These are phyloP conservation scores for Camelus bactrianus DNA, from an alignment of 2,113 vertebrate species.

Conservation along the genomic window DNA sequence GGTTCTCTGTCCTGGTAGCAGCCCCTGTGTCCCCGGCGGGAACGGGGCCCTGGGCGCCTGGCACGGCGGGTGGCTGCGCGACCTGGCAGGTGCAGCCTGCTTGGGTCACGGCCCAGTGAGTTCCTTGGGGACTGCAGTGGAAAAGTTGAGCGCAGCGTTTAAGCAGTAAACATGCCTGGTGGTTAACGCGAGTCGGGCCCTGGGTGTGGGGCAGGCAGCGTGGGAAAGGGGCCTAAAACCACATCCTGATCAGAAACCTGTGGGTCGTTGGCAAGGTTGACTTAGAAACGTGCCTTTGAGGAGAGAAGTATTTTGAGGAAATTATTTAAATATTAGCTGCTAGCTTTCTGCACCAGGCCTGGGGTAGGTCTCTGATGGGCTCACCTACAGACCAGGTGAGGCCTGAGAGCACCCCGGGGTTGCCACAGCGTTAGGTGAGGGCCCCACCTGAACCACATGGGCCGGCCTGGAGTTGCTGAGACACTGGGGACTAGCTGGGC, in stretches of 20 bases:
- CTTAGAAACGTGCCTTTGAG: background rate
- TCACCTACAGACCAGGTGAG: background rate
- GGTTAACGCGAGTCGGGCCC: background rate
- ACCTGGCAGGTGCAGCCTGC: background rate
- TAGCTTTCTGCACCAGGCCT: background rate
- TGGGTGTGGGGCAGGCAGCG: no score
- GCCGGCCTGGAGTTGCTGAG: background rate
- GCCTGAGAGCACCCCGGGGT: background rate
- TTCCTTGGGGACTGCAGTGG: background rate
- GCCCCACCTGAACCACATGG: background rate
- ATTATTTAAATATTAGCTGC: accelerated
- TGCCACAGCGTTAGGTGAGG: background rate
- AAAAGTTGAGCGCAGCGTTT: background rate
- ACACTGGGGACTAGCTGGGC: background rate
- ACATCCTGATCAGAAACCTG: accelerated
- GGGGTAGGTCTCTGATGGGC: background rate
- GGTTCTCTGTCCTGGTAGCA: accelerated
- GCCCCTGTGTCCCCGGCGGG: background rate
- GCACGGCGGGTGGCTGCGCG: accelerated
- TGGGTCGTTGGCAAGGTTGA: no score
- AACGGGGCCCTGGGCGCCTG: accelerated
- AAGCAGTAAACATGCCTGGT: background rate
- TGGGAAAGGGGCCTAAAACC: background rate
- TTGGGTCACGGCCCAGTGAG: accelerated
- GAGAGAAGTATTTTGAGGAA: background rate